Evolutionary conservation across 2,113 vertebrate genomes (phyloP), one percentile per base, ranked within the genome.

Genomic region (Triplophysa siluroides): DNA sequence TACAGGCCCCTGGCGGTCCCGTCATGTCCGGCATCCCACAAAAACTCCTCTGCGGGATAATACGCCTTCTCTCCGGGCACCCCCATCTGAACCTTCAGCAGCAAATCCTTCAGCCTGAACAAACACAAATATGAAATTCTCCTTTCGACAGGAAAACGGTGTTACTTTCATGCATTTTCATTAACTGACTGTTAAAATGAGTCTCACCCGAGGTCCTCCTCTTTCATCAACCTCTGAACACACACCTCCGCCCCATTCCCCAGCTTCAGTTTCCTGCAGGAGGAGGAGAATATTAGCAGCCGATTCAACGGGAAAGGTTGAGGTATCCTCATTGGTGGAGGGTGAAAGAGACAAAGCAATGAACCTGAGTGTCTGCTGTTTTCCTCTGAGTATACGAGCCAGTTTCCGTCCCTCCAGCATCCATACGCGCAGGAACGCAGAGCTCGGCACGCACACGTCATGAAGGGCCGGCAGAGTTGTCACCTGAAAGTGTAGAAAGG

Each of bases 191-290:
- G 54, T 62, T 8, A 61, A n/a, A 19, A 45, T 13, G 43, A 9
- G 65, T 66, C 92, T 94, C 89, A 98, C 97, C 95, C 89, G 62
- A 98, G 81, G 84, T 92, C 85, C 79, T 98, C 97, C 73, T 95
- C 95, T 50, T 88, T 92, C 63, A 91, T 89, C 29, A 99, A 91
- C 61, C 85, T 91, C 74, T 98, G 95, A 43, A 97, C 84, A 87
- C 96, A 96, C 79, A 99, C 83, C 78, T 92, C 93, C 8, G 85
- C 41, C 29, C 91, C 93, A 78, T 82, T 82, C 65, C 89, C 91
- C 16, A 94, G 72, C 84, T 93, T 94, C 76, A 94, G 75, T 68
- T 93, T 94, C 88, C 93, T 94, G 69, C 75, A 76, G 62, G 8
- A 78, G 45, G 74, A 14, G 56, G n/a, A 62, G 0, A 45, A 56